A percentile compares a stretch with the other conserved stretches of the same genome.
Evolutionary conservation across 92 coral and sea anemone species (phyloP).

Genomic region (Hydrozoanthus gracilis): DNA sequence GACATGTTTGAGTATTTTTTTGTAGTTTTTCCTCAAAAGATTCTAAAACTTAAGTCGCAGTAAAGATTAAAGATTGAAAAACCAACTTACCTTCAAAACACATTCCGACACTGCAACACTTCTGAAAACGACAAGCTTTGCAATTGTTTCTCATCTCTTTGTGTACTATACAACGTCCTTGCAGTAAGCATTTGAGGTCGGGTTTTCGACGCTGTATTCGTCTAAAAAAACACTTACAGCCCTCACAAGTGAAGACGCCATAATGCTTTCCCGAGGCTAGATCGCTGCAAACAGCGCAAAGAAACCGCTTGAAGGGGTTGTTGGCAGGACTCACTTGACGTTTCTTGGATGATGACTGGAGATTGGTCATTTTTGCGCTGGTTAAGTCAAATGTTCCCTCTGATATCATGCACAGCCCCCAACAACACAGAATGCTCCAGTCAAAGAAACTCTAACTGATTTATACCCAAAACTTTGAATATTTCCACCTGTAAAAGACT

Average conservation of each 20-base stretch:
- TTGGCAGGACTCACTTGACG: neutral
- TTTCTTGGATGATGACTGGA: neutral
- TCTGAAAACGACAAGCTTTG: slow-evolving; percentile 35
- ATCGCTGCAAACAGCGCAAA: slow-evolving; percentile 28
- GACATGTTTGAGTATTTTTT: too few relatives aligned
- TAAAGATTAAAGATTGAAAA: neutral
- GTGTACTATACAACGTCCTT: slow-evolving; percentile 9
- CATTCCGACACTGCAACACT: slow-evolving; percentile 36
- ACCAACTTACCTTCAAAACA: slow-evolving; percentile 3
- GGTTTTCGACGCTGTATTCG: neutral
- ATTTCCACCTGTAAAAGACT: slow-evolving; percentile 36
- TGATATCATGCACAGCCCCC: neutral
- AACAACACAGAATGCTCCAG: neutral
- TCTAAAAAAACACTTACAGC: slow-evolving; percentile 34
- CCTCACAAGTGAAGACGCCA: slow-evolving; percentile 37
- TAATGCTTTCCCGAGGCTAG: slow-evolving; percentile 20
- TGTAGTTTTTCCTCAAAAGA: neutral
- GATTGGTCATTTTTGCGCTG: neutral
- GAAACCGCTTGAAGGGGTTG: neutral
- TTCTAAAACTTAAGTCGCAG: neutral
- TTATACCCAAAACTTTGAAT: slow-evolving; percentile 7
- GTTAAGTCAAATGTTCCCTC: neutral
- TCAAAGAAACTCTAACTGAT: neutral
- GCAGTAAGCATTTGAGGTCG: slow-evolving; percentile 1
- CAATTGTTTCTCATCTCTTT: neutral